Evolutionary conservation across 2,797 vertebrate genomes (phyloP).

Genomic region (Channa striata): DNA sequence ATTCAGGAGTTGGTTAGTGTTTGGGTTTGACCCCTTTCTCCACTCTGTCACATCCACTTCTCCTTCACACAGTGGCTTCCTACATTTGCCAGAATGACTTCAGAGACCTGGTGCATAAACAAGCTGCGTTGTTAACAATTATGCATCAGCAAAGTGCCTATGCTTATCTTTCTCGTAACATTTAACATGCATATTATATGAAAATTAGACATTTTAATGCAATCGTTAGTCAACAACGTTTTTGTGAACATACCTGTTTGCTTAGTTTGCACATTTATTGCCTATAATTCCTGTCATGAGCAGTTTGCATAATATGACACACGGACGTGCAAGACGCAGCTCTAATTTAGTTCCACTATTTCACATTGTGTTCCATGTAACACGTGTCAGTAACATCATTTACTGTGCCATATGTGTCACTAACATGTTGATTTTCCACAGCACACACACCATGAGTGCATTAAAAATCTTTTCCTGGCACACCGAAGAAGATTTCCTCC

Average conservation of each 20-base stretch:
- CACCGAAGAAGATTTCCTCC: slow-evolving; percentile 67
- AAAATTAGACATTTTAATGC: slow-evolving; percentile 3
- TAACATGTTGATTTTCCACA: slow-evolving; percentile 58
- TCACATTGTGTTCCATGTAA: slow-evolving; percentile 12
- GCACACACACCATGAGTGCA: slow-evolving; percentile 34
- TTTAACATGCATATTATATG: slow-evolving; percentile 1
- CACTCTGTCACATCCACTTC: neutral
- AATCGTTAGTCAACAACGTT: neutral
- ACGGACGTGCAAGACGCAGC: neutral
- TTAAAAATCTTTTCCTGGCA: slow-evolving; percentile 51
- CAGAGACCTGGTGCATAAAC: neutral
- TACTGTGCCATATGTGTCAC: slow-evolving; percentile 55
- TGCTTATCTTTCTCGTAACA: slow-evolving; percentile 7
- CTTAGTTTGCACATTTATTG: neutral
- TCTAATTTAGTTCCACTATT: slow-evolving; percentile 36
- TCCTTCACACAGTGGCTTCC: neutral
- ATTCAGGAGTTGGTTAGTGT: neutral
- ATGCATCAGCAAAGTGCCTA: neutral
- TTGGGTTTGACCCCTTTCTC: no score
- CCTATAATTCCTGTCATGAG: slow-evolving; percentile 3
- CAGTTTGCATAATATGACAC: slow-evolving; percentile 9
- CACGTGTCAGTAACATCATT: slow-evolving; percentile 47
- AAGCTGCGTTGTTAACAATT: neutral
- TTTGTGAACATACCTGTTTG: neutral
- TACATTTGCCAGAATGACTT: slow-evolving; percentile 23